Evolutionary conservation across 2,797 vertebrate genomes (phyloP), one percentile per base, ranked within the genome.

Genomic region (Borostomias antarcticus): DNA sequence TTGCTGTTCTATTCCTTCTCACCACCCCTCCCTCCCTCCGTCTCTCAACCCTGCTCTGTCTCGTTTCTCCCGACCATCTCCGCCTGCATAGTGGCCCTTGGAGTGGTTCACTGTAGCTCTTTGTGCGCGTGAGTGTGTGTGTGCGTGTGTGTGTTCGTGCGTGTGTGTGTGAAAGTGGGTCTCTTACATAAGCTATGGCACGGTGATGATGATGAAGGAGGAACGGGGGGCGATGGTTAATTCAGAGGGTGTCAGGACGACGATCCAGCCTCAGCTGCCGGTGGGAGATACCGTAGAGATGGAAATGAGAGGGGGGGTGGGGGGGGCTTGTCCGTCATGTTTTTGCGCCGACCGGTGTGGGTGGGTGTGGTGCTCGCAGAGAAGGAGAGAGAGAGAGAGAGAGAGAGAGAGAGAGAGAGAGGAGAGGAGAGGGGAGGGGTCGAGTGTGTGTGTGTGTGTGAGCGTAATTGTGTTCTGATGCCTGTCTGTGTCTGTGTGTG

Each of bases 161-260:
- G 15, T 51, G 66, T 58, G 47, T 33, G 54, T 72, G 67, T 80
- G 62, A 87, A 86, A 86, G 79, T 85, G 68, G 83, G 82, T 35
- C 79, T 76, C 77, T 91, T 90, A 90, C 82, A 78, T 85, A 87
- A 86, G 61, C 51, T 45, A 13, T 33, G 50, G 51, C 73, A 82
- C 73, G 43, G 68, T 60, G 67, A 47, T 69, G 77, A 43, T 45
- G 40, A 45, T 45, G 40, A 45, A 23, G 51, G 33, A 15, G 26
- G 35, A 28, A 21, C 66, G 78, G 72, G 66, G 45, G 48, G 67
- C 72, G 69, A 73, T 75, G 68, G 80, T 82, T 82, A 60, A 88
- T 88, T 87, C 79, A 81, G 30, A 3, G 80, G 73, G 78, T 83
- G 84, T 79, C 86, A 75, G 64, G 66, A 73, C 58, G 66, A 62